phyloP scores from a whole-genome alignment of 2,888 invertebrate genomes.

The Hemaris fuciformis region DNA sequence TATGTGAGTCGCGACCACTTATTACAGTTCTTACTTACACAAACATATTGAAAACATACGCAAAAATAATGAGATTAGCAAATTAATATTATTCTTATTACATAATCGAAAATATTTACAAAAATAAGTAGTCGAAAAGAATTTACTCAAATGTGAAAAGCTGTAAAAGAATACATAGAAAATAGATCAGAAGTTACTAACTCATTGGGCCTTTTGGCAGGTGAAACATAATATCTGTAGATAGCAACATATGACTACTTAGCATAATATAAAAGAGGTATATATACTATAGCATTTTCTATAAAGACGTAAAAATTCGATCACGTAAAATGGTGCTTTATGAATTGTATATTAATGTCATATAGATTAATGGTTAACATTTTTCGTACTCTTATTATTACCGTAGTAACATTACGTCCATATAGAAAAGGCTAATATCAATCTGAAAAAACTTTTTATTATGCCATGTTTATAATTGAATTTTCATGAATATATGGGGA shows the following conservation, averaged over 20 bases:
- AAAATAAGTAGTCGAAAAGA: background rate
- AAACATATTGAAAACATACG: background rate
- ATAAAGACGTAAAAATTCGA: background rate
- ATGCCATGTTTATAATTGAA: background rate
- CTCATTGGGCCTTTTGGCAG: background rate
- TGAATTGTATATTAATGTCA: background rate
- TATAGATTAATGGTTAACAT: background rate
- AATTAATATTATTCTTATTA: background rate
- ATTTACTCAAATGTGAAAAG: background rate
- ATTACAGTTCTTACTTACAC: background rate
- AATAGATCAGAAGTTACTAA: background rate
- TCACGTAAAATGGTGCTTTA: accelerated
- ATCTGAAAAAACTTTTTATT: background rate
- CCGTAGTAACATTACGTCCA: background rate
- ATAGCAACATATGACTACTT: too few relatives aligned
- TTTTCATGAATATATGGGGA: too few relatives aligned
- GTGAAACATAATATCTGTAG: too few relatives aligned
- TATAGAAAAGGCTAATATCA: background rate
- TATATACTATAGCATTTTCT: background rate
- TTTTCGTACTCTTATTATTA: background rate
- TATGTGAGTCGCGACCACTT: background rate
- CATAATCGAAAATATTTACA: too few relatives aligned
- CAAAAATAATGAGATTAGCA: background rate
- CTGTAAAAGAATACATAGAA: background rate
- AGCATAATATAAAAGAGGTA: background rate